phyloP scores from a whole-genome alignment of 2,888 invertebrate genomes.

The Fabriciana adippe region DNA sequence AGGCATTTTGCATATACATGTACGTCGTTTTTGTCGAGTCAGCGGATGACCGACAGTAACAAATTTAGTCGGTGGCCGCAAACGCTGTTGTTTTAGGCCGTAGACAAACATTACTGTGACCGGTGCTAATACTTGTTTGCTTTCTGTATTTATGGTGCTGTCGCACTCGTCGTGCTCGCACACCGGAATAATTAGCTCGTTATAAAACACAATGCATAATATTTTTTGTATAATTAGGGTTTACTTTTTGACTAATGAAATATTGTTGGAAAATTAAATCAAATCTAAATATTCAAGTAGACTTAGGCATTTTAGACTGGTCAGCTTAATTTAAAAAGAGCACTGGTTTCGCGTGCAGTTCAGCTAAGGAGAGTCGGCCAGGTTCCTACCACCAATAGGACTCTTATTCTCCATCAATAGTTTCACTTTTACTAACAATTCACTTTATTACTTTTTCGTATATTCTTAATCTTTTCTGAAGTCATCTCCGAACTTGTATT shows the following conservation, averaged over 20 bases:
- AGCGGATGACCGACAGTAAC: conserved; percentile 74
- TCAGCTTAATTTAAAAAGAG: too few relatives aligned
- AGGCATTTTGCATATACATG: conserved; percentile 44
- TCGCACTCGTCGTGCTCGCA: conserved; percentile 62
- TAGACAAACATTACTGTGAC: conserved; percentile 78
- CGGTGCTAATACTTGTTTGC: conserved; percentile 78
- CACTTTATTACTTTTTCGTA: too few relatives aligned
- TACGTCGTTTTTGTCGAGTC: conserved; percentile 65
- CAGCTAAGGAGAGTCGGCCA: too few relatives aligned
- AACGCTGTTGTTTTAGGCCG: conserved; percentile 81
- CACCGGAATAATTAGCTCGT: conserved; percentile 78
- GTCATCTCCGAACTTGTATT: too few relatives aligned
- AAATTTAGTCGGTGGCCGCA: conserved; percentile 74
- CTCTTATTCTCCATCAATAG: too few relatives aligned
- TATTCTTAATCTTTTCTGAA: too few relatives aligned
- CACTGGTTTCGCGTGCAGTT: too few relatives aligned
- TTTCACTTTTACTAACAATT: too few relatives aligned
- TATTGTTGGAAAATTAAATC: background rate
- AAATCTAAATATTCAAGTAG: background rate
- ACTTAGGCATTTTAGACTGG: too few relatives aligned
- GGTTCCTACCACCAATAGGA: too few relatives aligned
- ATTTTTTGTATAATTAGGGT: conserved; percentile 43
- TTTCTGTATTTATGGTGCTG: conserved; percentile 75
- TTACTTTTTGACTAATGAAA: conserved; percentile 13
- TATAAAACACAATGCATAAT: conserved; percentile 67